These are phyloP conservation scores for Odontothrips loti DNA, from an alignment of 2,888 invertebrate species.

Conservation along the genomic window DNA sequence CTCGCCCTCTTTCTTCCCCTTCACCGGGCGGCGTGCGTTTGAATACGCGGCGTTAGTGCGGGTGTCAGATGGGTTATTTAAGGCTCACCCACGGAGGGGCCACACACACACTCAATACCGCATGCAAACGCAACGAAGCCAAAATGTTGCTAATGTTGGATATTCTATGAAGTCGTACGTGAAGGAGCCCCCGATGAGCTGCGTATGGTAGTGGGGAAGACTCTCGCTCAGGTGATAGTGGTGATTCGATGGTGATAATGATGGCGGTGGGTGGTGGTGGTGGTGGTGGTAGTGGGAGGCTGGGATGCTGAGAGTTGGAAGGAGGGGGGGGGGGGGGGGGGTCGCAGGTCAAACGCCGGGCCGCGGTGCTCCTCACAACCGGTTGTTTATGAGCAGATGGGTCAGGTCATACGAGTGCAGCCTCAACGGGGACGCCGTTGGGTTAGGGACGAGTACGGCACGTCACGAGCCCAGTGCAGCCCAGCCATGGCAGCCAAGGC, in stretches of 20 bases:
- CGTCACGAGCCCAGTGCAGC: background rate
- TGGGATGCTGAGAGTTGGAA: background rate
- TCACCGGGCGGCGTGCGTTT: background rate
- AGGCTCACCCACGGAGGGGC: constrained; percentile 7
- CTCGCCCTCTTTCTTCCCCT: too few species aligned
- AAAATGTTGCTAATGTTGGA: too few species aligned
- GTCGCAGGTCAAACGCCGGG: constrained; percentile 13
- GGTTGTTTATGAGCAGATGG: constrained; percentile 22
- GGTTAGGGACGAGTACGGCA: background rate
- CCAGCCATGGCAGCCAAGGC: background rate
- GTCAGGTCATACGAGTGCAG: constrained; percentile 5
- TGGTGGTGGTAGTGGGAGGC: too few species aligned
- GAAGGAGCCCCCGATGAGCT: too few species aligned
- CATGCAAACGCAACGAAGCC: too few species aligned
- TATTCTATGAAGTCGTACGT: too few species aligned
- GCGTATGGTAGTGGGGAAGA: too few species aligned
- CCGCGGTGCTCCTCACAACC: constrained; percentile 7
- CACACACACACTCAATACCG: background rate
- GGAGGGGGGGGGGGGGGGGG: background rate
- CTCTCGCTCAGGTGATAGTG: too few species aligned
- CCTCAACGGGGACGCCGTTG: background rate
- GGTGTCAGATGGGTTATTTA: constrained; percentile 10
- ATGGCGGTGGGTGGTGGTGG: too few species aligned
- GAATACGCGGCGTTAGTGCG: background rate
- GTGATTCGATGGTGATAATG: too few species aligned